phyloP scores from a whole-genome alignment of 2,888 invertebrate genomes.

The Lochmaea crataegi region DNA sequence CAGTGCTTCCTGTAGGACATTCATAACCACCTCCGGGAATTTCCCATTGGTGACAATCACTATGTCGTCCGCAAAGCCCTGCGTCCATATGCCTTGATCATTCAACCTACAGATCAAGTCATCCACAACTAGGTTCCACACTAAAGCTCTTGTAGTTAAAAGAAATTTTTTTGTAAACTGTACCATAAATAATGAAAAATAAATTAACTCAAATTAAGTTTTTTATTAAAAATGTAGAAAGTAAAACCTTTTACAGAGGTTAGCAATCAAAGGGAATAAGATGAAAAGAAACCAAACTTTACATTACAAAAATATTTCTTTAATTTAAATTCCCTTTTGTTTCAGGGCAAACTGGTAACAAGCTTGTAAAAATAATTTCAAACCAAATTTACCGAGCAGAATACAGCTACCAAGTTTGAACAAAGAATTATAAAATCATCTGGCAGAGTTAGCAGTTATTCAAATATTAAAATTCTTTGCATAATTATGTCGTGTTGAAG shows the following conservation, averaged over 20 bases:
- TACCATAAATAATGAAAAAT: not conserved
- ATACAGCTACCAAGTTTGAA: not conserved
- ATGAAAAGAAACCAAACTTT: not conserved
- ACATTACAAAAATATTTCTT: not conserved
- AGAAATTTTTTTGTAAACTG: not conserved
- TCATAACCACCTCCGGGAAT: too few relatives aligned
- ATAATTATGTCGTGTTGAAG: not conserved
- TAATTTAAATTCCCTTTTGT: not conserved
- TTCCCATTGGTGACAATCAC: too few relatives aligned
- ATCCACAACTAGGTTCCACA: too few relatives aligned
- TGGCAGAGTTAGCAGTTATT: not conserved
- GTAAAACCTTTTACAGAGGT: not conserved
- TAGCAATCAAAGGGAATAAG: too few relatives aligned
- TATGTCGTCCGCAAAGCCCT: too few relatives aligned
- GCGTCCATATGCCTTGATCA: too few relatives aligned
- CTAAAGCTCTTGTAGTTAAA: too few relatives aligned
- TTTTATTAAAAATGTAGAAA: not conserved
- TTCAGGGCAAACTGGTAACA: not conserved
- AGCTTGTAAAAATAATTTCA: not conserved
- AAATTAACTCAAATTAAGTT: not conserved
- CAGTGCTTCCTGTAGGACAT: too few relatives aligned
- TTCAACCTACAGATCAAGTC: too few relatives aligned
- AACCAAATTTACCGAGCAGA: not conserved
- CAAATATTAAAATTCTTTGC: conserved; percentile 1
- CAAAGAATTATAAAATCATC: conserved; percentile 1